phyloP scores from a whole-genome alignment of 2,888 invertebrate species.

The Galeruca laticollis region DNA sequence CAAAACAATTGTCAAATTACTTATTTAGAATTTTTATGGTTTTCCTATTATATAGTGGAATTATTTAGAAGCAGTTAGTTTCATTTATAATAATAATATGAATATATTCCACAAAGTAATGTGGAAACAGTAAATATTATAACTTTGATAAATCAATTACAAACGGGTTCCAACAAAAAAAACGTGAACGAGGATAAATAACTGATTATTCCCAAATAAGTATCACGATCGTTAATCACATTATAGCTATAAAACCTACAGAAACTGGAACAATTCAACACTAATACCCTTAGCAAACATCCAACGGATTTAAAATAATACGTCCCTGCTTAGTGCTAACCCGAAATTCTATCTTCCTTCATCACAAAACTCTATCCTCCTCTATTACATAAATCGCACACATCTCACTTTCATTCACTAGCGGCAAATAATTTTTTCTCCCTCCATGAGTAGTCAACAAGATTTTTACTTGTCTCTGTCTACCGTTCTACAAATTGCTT shows the following conservation, averaged over 20 bases:
- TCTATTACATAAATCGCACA: slow-evolving; percentile 58
- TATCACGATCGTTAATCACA: background rate
- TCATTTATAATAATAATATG: too few relatives aligned
- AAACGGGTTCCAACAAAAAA: too few relatives aligned
- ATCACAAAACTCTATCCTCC: slow-evolving; percentile 55
- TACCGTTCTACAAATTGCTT: slow-evolving; percentile 17
- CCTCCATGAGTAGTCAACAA: slow-evolving; percentile 58
- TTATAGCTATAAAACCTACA: background rate
- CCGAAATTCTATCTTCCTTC: slow-evolving; percentile 55
- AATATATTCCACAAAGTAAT: too few relatives aligned
- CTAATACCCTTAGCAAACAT: background rate
- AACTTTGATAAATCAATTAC: too few relatives aligned
- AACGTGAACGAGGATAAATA: too few relatives aligned
- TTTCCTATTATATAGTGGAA: too few relatives aligned
- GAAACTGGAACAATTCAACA: background rate
- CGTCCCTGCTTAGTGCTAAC: slow-evolving; percentile 45
- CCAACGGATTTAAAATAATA: slow-evolving; percentile 49
- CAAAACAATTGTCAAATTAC: too few relatives aligned
- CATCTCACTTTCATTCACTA: slow-evolving; percentile 62
- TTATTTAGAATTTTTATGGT: too few relatives aligned
- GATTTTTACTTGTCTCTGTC: slow-evolving; percentile 50
- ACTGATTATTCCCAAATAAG: background rate
- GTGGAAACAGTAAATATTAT: too few relatives aligned
- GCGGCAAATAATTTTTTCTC: slow-evolving; percentile 63
- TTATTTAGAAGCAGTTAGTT: too few relatives aligned